Percentiles rank a stretch among this genome's conserved stretches.
Evolutionary conservation across 2,888 invertebrate genomes (phyloP).

Genomic region (Chouioia cunea): DNA sequence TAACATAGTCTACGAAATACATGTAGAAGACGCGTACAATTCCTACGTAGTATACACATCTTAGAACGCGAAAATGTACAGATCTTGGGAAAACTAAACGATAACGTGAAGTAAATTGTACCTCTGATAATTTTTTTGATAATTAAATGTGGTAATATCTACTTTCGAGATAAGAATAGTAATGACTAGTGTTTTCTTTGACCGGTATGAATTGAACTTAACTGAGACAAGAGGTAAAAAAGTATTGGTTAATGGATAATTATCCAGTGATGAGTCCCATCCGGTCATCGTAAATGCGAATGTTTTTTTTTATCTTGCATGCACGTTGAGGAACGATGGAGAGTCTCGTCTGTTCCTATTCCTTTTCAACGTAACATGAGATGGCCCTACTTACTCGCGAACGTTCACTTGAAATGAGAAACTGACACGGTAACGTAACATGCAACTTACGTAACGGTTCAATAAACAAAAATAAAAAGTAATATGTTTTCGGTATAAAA

Average conservation of each 20-base stretch:
- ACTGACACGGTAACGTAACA: not conserved
- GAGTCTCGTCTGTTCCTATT: constrained; percentile 12
- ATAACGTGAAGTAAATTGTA: too few relatives aligned
- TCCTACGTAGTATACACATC: too few relatives aligned
- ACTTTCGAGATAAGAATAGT: too few relatives aligned
- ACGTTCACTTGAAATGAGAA: not conserved
- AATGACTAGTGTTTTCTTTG: too few relatives aligned
- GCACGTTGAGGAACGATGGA: constrained; percentile 1
- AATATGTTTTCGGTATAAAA: too few relatives aligned
- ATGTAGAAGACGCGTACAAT: too few relatives aligned
- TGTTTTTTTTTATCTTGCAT: constrained; percentile 17
- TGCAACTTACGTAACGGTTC: not conserved
- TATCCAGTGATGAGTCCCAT: constrained; percentile 37
- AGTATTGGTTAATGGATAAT: constrained; percentile 46
- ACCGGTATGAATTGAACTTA: constrained; percentile 4
- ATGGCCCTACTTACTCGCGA: not conserved
- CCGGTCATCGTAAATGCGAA: constrained; percentile 19
- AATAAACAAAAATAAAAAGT: not conserved
- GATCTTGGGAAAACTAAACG: too few relatives aligned
- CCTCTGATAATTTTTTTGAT: too few relatives aligned
- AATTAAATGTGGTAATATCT: too few relatives aligned
- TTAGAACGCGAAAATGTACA: too few relatives aligned
- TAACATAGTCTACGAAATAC: too few relatives aligned
- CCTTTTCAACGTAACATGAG: constrained; percentile 2
- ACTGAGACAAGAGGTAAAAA: constrained; percentile 21